phyloP scores from a whole-genome alignment of 2,113 vertebrate genomes.

The Turdus rufiventris region DNA sequence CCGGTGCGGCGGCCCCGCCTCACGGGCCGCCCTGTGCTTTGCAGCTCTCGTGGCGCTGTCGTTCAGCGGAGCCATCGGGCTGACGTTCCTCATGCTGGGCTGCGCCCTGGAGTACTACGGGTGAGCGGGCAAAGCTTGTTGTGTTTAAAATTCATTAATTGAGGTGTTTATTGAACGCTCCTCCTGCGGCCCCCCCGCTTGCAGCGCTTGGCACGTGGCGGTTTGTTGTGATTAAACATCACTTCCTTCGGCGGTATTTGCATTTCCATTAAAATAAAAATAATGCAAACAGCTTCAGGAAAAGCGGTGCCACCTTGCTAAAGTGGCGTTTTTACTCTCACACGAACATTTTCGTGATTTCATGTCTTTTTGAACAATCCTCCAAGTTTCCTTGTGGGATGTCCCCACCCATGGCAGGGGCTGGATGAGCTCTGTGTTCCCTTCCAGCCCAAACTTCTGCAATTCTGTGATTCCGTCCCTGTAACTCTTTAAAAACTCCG shows the following conservation, averaged over 20 bases:
- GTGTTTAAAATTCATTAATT: accelerated
- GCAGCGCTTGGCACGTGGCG: accelerated
- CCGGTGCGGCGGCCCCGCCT: not conserved
- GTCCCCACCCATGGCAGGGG: not conserved
- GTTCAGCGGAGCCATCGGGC: slow-evolving; percentile 91
- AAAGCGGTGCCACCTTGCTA: not conserved
- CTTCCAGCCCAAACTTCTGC: accelerated
- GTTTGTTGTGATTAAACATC: not conserved
- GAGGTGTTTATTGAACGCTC: not conserved
- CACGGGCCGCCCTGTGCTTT: not conserved
- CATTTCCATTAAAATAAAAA: accelerated
- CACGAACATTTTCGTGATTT: accelerated
- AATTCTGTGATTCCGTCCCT: not conserved
- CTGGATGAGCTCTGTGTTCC: not conserved
- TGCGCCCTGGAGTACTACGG: slow-evolving; percentile 89
- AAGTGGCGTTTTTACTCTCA: accelerated
- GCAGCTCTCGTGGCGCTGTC: slow-evolving; percentile 91
- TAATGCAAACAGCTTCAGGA: accelerated
- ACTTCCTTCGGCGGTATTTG: not conserved
- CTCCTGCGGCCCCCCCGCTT: not conserved
- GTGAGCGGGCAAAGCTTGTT: slow-evolving; percentile 68
- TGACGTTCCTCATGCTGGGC: slow-evolving; percentile 93
- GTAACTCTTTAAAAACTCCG: accelerated
- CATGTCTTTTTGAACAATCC: accelerated
- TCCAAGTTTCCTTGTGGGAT: accelerated